Conservation (phyloP, 2,888 invertebrate genomes). For the Luffia ferchaultella region DNA sequence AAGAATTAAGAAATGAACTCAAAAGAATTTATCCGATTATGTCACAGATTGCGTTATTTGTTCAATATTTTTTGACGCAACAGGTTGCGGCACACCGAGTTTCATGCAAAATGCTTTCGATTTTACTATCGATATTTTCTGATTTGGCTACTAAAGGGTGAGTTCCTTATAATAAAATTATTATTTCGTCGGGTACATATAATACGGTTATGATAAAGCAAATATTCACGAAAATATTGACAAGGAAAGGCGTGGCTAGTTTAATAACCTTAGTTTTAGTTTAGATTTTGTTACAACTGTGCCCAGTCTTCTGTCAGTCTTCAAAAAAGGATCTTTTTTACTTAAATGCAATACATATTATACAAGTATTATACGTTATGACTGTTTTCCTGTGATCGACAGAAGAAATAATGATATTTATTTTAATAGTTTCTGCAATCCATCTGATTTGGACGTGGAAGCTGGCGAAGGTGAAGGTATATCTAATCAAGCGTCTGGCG, state of each 20-base stretch:
- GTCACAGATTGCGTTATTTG: slow-evolving; percentile 77
- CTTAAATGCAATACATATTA: no score
- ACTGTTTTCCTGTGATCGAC: no score
- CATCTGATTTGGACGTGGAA: slow-evolving; percentile 82
- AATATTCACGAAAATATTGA: no score
- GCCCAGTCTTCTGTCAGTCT: no score
- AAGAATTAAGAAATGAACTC: slow-evolving; percentile 35
- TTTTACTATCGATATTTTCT: slow-evolving; percentile 84
- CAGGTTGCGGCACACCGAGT: slow-evolving; percentile 81
- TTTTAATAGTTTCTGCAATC: slow-evolving; percentile 86
- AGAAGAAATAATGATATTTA: no score
- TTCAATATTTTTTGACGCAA: slow-evolving; percentile 82
- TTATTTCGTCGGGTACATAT: no score
- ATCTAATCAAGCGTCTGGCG: slow-evolving; percentile 69
- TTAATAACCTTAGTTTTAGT: no score
- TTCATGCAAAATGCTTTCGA: slow-evolving; percentile 82
- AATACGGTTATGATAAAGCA: no score
- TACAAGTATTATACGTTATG: no score
- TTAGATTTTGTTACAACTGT: no score
- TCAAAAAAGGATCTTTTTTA: no score
- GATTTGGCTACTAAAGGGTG: slow-evolving; percentile 77
- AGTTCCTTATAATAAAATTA: slow-evolving; percentile 42
- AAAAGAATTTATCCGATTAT: slow-evolving; percentile 72
- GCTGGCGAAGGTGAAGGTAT: slow-evolving; percentile 74
- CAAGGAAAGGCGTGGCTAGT: no score